Percentiles rank a stretch among this genome's conserved stretches.
These are phyloP conservation scores for Meteorus colon DNA, from an alignment of 2,888 invertebrate species.

Conservation along the genomic window DNA sequence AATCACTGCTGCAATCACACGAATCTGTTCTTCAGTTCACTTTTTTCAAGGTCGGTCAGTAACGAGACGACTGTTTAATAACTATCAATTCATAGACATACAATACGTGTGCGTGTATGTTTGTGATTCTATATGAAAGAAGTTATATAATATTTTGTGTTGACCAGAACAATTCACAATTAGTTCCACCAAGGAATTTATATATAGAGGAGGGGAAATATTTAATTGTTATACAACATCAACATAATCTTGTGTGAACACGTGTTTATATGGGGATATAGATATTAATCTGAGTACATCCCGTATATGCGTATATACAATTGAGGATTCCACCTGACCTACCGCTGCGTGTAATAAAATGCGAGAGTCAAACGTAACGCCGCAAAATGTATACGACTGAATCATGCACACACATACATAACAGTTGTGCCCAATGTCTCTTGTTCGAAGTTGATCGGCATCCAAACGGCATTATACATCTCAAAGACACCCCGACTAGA, in stretches of 20 bases:
- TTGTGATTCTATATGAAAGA: neutral
- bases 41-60: neutral
- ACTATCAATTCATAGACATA: neutral
- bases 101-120: neutral
- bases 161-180: neutral
- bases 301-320: neutral
- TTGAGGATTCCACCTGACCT: constrained; percentile 18
- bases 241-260: neutral
- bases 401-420: neutral
- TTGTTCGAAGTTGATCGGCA: constrained; percentile 7
- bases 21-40: neutral
- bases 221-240: constrained; percentile 12
- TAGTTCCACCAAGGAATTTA: neutral
- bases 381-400: constrained; percentile 4
- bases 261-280: neutral
- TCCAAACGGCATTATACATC: constrained; percentile 23
- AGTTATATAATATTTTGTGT: neutral
- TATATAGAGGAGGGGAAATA: neutral
- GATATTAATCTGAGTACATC: neutral
- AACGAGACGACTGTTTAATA: neutral
- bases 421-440: constrained; percentile 3
- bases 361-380: constrained; percentile 30
- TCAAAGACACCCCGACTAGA: constrained; percentile 33
- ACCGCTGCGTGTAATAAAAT: constrained; percentile 25
- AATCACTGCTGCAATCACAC: neutral